A percentile compares a stretch with the other conserved stretches of the same genome.
Evolutionary conservation across 37 sponge, comb jelly and placozoan genomes (phyloP).

Genomic region (Chondrilla cf. caribensis): DNA sequence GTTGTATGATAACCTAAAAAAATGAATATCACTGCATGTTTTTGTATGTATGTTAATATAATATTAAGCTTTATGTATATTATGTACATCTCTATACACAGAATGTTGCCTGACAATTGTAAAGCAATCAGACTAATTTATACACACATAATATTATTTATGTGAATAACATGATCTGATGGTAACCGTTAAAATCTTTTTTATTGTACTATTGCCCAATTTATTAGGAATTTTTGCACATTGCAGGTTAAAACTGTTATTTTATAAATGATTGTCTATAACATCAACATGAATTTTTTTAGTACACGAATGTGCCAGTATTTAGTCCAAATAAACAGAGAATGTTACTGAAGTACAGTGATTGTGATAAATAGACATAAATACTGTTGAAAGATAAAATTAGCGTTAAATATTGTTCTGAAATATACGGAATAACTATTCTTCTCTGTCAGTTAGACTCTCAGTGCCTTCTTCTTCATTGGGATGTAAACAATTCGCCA

Average conservation of each 20-base stretch:
- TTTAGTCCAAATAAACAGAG: background rate
- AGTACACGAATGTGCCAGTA: background rate
- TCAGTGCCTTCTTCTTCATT: background rate
- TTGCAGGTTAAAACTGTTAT: background rate
- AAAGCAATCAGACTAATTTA: too few species aligned
- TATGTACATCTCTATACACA: too few species aligned
- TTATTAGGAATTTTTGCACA: background rate
- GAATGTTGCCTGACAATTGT: too few species aligned
- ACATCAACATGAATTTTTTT: too few species aligned
- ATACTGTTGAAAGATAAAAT: background rate
- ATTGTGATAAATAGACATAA: background rate
- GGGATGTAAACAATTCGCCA: background rate
- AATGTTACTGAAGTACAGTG: background rate
- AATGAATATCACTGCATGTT: too few species aligned
- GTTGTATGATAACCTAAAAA: too few species aligned
- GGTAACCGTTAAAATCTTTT: conserved; percentile 16
- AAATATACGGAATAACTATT: background rate
- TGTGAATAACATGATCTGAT: conserved; percentile 17
- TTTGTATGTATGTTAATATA: too few species aligned
- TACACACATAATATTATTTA: too few species aligned
- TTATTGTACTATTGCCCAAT: background rate
- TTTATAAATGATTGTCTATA: background rate
- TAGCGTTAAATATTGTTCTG: too few species aligned
- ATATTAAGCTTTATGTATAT: too few species aligned
- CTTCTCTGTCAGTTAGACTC: background rate